Conservation (phyloP, 2,113 vertebrate genomes). For the Apus apus region DNA sequence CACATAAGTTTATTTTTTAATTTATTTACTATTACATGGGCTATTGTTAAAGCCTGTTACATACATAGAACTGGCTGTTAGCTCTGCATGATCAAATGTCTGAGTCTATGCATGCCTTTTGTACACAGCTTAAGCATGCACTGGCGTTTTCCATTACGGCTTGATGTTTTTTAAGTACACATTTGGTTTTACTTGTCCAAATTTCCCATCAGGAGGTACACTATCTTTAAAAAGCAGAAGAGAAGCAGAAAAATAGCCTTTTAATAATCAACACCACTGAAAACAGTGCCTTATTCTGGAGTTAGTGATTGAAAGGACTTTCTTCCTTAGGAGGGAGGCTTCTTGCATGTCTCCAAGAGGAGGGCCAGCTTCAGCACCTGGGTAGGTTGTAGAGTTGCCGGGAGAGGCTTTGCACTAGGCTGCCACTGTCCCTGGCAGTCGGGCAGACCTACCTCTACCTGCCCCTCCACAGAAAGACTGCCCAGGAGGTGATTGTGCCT, state of each 20-base stretch:
- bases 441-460: neutral
- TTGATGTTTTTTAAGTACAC: neutral
- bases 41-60: neutral
- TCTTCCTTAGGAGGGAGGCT: neutral
- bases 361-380: neutral
- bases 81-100: neutral
- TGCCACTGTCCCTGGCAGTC: rapidly evolving
- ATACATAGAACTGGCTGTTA: neutral
- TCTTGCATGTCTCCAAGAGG: neutral
- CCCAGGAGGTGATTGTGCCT: neutral
- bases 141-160: neutral
- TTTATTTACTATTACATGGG: neutral
- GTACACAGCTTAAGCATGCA: neutral
- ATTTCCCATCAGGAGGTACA: conserved; percentile 25
- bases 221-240: conserved; percentile 12
- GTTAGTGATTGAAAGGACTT: neutral
- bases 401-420: neutral
- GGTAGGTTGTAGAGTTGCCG: neutral
- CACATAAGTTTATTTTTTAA: neutral
- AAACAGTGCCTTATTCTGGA: conserved; percentile 26
- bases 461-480: neutral
- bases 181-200: neutral
- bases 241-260: conserved; percentile 14
- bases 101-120: neutral
- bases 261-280: neutral